phyloP scores from a whole-genome alignment of 2,113 vertebrate genomes.

The Centropus unirufus region DNA sequence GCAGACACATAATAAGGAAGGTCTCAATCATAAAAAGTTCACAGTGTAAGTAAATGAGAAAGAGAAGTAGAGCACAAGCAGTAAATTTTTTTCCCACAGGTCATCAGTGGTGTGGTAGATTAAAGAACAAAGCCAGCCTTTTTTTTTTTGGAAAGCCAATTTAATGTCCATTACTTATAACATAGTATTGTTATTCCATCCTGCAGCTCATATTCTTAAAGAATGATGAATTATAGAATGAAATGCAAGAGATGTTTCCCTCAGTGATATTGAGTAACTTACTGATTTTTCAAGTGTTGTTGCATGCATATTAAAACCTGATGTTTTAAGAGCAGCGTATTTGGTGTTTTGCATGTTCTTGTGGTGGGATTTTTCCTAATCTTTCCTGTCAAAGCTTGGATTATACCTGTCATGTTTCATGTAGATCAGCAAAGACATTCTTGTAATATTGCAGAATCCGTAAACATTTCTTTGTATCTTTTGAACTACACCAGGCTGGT shows the following conservation, averaged over 20 bases:
- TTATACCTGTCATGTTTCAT: slow-evolving; percentile 40
- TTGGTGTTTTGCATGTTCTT: slow-evolving; percentile 6
- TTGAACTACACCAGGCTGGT: neutral
- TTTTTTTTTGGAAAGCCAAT: neutral
- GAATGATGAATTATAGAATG: neutral
- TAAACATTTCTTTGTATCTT: slow-evolving; percentile 31
- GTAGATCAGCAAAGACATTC: slow-evolving; percentile 30
- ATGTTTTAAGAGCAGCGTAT: neutral
- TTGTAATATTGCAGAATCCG: slow-evolving; percentile 12
- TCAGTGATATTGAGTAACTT: neutral
- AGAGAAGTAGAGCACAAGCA: neutral
- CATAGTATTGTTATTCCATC: neutral
- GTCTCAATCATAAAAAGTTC: neutral
- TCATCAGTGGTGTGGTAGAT: neutral
- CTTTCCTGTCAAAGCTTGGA: slow-evolving; percentile 9
- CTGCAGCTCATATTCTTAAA: neutral
- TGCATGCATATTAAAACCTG: neutral
- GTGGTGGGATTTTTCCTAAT: slow-evolving; percentile 41
- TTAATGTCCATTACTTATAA: neutral
- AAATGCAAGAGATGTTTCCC: neutral
- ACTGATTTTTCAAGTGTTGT: neutral
- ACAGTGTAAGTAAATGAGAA: neutral
- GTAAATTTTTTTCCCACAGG: neutral
- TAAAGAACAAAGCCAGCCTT: neutral
- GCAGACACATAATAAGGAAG: neutral